Conservation (phyloP, 2,888 invertebrate genomes). For the Alitta virens region DNA sequence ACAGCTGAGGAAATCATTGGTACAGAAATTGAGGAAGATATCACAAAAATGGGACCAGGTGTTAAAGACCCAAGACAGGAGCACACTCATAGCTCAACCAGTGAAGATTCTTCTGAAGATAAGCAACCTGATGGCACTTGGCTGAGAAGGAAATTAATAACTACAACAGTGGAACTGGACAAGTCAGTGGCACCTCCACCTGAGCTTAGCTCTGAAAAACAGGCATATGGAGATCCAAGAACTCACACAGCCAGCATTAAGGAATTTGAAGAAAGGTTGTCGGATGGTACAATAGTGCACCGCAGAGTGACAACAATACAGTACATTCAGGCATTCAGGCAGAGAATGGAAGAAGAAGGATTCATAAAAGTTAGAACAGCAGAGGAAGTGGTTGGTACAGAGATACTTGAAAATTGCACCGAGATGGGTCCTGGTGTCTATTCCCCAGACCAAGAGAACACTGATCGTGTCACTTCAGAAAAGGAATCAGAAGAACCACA, state of each 20-base stretch:
- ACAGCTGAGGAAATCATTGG: conserved; percentile 12
- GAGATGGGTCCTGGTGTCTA: conserved; percentile 4
- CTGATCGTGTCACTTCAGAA: background rate
- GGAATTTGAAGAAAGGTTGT: conserved; percentile 30
- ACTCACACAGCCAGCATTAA: conserved; percentile 20
- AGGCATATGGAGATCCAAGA: conserved; percentile 19
- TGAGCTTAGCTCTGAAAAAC: conserved; percentile 8
- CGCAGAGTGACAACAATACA: conserved; percentile 13
- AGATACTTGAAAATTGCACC: conserved; percentile 12
- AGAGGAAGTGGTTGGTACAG: conserved; percentile 12
- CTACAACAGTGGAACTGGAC: conserved; percentile 1
- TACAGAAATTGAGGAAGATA: conserved; percentile 18
- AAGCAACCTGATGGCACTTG: conserved; percentile 13
- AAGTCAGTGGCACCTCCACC: background rate
- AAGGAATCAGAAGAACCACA: background rate
- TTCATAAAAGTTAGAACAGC: background rate
- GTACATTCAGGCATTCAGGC: no score
- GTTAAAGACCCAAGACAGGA: conserved; percentile 8
- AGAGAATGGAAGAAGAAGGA: background rate
- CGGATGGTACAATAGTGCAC: conserved; percentile 33
- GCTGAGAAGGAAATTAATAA: conserved; percentile 6
- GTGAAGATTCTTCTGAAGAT: conserved; percentile 9
- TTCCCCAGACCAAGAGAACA: background rate
- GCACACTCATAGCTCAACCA: background rate
- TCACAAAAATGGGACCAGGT: conserved; percentile 16